These are phyloP conservation scores for Strix uralensis DNA, from an alignment of 2,113 vertebrate species.

Conservation along the genomic window DNA sequence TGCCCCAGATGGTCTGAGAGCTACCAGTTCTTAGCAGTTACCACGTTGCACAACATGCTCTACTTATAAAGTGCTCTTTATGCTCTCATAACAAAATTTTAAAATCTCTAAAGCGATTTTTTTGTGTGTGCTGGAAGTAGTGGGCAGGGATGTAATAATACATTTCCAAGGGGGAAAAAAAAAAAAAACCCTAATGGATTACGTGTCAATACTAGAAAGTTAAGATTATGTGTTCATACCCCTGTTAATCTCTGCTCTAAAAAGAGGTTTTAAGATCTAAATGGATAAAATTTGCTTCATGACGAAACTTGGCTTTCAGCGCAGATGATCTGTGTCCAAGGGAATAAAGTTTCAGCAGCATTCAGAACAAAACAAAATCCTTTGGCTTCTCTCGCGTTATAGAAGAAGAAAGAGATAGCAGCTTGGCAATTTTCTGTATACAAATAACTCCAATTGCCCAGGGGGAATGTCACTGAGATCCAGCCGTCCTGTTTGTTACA, in stretches of 20 bases:
- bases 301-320: constrained; percentile 1
- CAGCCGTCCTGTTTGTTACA: not conserved
- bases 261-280: constrained; percentile 48
- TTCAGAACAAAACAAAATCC: constrained; percentile 13
- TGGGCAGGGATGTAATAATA: not conserved
- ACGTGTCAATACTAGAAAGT: not conserved
- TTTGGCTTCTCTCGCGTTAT: not conserved
- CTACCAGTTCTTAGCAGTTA: not conserved
- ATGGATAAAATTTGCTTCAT: constrained; percentile 21
- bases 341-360: constrained; percentile 13
- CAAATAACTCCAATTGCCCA: constrained; percentile 30
- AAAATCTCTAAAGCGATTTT: not conserved
- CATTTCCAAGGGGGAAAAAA: not conserved
- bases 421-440: constrained; percentile 39
- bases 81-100: not conserved
- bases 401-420: constrained; percentile 27
- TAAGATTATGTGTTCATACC: not conserved
- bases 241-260: constrained; percentile 10
- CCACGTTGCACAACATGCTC: not conserved
- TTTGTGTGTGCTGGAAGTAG: not conserved
- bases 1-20: not conserved
- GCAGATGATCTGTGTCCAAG: not conserved
- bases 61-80: not conserved
- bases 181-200: not conserved
- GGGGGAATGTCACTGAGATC: constrained; percentile 20